Conservation (phyloP, 2,797 vertebrate genomes). For the Erpetoichthys calabaricus region DNA sequence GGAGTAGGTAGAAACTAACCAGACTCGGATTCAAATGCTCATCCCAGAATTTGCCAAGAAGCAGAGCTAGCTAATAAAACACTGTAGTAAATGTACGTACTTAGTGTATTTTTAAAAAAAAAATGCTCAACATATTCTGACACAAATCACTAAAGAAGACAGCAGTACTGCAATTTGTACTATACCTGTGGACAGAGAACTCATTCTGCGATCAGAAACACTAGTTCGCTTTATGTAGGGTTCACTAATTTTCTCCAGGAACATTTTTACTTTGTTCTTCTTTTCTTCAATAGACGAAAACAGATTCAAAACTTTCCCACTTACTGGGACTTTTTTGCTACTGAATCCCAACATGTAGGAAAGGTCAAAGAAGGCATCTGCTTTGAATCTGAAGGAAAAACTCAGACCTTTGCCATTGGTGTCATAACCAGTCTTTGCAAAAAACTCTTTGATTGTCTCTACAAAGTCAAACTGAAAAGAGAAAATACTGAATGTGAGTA, state of each 20-base stretch:
- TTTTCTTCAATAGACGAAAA: slow-evolving; percentile 34
- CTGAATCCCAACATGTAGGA: slow-evolving; percentile 41
- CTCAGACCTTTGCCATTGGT: slow-evolving; percentile 29
- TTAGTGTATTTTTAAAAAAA: not conserved
- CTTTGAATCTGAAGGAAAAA: slow-evolving; percentile 39
- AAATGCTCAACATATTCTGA: not conserved
- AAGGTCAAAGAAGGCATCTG: slow-evolving; percentile 37
- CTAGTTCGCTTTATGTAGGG: slow-evolving; percentile 27
- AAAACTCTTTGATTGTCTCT: slow-evolving; percentile 30
- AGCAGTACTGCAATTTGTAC: not conserved
- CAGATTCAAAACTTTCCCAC: slow-evolving; percentile 37
- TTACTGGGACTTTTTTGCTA: slow-evolving; percentile 32
- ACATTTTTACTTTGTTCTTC: slow-evolving; percentile 35
- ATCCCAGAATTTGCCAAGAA: too few species aligned
- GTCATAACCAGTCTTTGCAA: slow-evolving; percentile 25
- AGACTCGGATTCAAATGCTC: too few species aligned
- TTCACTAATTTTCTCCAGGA: slow-evolving; percentile 44
- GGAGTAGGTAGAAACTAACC: too few species aligned
- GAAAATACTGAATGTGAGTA: slow-evolving; percentile 1
- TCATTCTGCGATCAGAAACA: slow-evolving; percentile 35
- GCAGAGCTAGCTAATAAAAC: too few species aligned
- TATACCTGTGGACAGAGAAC: slow-evolving; percentile 35
- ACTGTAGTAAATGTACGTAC: too few species aligned
- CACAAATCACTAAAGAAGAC: not conserved
- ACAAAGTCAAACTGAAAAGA: slow-evolving; percentile 38